Evolutionary conservation across 2,797 vertebrate genomes (phyloP).

Genomic region (Anniella stebbinsi): DNA sequence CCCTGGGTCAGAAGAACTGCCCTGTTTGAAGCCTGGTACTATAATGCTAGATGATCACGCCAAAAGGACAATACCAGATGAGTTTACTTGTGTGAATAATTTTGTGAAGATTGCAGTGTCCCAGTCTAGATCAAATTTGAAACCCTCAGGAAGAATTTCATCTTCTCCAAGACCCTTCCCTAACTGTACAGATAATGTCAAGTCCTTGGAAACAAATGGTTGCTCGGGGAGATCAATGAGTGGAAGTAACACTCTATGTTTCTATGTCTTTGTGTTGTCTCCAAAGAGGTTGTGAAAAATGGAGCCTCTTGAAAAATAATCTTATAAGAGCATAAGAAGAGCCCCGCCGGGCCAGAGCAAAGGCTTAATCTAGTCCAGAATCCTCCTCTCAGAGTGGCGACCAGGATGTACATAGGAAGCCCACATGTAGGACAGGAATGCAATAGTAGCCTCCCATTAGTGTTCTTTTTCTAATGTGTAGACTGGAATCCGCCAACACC

Average conservation of each 20-base stretch:
- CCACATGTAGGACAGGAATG: too few relatives aligned
- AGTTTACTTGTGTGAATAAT: not conserved
- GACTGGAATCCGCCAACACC: not conserved
- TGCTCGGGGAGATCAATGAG: not conserved
- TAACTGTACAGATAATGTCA: not conserved
- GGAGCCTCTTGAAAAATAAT: not conserved
- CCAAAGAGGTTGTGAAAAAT: not conserved
- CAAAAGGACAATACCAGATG: not conserved
- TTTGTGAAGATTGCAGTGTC: not conserved
- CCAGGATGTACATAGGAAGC: too few relatives aligned
- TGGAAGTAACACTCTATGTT: not conserved
- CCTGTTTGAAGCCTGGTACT: not conserved
- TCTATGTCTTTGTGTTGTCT: not conserved
- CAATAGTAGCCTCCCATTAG: too few relatives aligned
- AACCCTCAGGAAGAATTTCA: not conserved
- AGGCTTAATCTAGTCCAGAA: too few relatives aligned
- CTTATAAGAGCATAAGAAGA: too few relatives aligned
- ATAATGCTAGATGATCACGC: not conserved
- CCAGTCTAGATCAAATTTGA: not conserved
- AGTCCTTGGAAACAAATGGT: not conserved
- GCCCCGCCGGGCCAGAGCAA: too few relatives aligned
- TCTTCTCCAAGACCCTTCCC: not conserved
- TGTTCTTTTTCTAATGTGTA: not conserved
- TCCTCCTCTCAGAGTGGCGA: too few relatives aligned
- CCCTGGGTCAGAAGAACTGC: not conserved